Percentiles rank a stretch among this genome's conserved stretches.
Evolutionary conservation across 2,797 vertebrate genomes (phyloP).

Genomic region (Dermochelys coriacea): DNA sequence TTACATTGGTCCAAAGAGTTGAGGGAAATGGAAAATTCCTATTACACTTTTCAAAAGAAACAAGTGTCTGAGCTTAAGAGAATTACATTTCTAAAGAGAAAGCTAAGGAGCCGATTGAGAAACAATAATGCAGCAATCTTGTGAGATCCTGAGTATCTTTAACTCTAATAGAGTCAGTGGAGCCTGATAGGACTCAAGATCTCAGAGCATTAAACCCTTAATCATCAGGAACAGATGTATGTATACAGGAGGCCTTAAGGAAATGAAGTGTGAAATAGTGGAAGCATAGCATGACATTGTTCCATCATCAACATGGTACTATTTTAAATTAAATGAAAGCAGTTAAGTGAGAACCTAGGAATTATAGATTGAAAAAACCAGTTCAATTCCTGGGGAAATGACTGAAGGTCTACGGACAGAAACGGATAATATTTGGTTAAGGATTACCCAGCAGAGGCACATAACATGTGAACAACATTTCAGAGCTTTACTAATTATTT

Average conservation of each 20-base stretch:
- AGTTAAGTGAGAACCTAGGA: neutral
- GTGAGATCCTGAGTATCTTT: neutral
- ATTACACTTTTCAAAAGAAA: neutral
- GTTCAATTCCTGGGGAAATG: constrained; percentile 13
- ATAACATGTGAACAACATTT: fast-evolving
- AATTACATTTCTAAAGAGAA: neutral
- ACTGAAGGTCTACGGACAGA: constrained; percentile 14
- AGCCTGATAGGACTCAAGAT: neutral
- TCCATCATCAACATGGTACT: fast-evolving
- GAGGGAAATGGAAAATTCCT: neutral
- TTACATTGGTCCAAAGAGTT: neutral
- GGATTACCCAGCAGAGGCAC: neutral
- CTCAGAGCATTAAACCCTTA: neutral
- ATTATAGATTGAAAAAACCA: constrained; percentile 11
- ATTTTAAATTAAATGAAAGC: neutral
- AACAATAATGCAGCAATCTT: neutral
- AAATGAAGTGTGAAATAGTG: neutral
- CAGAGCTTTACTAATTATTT: neutral
- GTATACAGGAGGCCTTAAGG: neutral
- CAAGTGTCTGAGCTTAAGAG: neutral
- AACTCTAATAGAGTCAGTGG: neutral
- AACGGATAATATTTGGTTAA: neutral
- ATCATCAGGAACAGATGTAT: neutral
- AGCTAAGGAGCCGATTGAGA: fast-evolving
- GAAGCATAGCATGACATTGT: neutral